Evolutionary conservation across 2,797 vertebrate genomes (phyloP).

Genomic region (Perodicticus potto): DNA sequence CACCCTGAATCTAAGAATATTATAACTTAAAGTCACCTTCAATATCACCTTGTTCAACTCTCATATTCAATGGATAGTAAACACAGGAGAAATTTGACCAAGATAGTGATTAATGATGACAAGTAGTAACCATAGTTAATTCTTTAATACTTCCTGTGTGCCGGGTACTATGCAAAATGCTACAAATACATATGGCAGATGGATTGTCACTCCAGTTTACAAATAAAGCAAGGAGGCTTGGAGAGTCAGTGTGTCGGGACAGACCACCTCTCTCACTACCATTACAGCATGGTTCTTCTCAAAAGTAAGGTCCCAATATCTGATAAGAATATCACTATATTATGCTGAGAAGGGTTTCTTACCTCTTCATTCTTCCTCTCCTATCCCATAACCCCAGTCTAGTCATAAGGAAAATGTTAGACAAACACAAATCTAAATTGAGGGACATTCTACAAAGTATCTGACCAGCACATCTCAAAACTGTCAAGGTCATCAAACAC

Average conservation of each 20-base stretch:
- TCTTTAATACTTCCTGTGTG: conserved; percentile 2
- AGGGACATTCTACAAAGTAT: neutral
- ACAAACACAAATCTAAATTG: neutral
- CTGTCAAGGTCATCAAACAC: neutral
- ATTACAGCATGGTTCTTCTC: neutral
- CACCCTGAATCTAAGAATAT: neutral
- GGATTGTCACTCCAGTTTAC: neutral
- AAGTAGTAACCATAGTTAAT: conserved; percentile 6
- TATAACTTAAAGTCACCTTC: neutral
- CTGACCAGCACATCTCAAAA: neutral
- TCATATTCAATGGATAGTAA: conserved; percentile 6
- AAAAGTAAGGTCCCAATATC: neutral
- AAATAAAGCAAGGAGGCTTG: neutral
- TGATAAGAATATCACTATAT: neutral
- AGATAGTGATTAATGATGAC: conserved; percentile 32
- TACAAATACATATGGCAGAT: neutral
- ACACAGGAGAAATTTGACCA: neutral
- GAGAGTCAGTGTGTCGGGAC: neutral
- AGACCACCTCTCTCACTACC: neutral
- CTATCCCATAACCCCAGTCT: neutral
- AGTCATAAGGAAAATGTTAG: neutral
- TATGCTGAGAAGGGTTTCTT: neutral
- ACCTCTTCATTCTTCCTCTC: neutral
- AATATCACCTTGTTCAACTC: neutral
- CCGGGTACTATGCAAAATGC: neutral